Base-by-base conservation (phyloP, 2,113 vertebrate species). In the Cebidichthys violaceus region DNA sequence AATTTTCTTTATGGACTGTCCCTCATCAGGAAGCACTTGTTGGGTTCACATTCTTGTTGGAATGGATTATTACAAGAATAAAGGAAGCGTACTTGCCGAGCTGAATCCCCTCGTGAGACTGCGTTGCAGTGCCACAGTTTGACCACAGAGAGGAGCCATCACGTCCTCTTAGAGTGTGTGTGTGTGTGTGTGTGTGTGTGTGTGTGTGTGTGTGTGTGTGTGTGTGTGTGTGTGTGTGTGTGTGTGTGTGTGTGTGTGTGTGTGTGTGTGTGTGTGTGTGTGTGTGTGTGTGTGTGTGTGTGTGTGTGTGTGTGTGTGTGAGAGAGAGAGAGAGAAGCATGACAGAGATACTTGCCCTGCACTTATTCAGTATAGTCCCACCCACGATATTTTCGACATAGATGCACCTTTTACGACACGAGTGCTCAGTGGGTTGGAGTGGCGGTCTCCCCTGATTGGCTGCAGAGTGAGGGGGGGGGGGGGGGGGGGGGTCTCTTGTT, bases 61-160 rank as follows among this genome's bases (percentile, higher is more conserved):
- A 68, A 57, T 62, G 52, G 47, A 78, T 67, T 71, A 27, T 77
- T 27, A 24, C 27, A 59, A 86, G 20, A 85, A 79, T 62, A 64
- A 33, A 54, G 20, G 17, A 79, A 65, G 29, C 66, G 79, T 6
- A 9, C 81, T 74, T 50, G 20, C 18, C 2, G 0, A 43, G 54
- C 66, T 64, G n/a, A 72, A 70, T 55, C 78, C 50, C 59, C 37
- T 60, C 1, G 45, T 50, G 61, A 75, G 37, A 69, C 78, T 69
- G 35, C 35, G 57, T 79, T 91, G 89, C 83, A 91, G 82, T 83
- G 77, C 84, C 74, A 41, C 69, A 70, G 66, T 85, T 82, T 92
- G 81, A 43, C 93, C 94, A 93, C 92, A 79, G 47, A 82, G 93
- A 85, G 94, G 94, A 43, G 90, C 84, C 80, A 68, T 81, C 67